Conservation (phyloP, 2,113 vertebrate species). For the Equus przewalskii region DNA sequence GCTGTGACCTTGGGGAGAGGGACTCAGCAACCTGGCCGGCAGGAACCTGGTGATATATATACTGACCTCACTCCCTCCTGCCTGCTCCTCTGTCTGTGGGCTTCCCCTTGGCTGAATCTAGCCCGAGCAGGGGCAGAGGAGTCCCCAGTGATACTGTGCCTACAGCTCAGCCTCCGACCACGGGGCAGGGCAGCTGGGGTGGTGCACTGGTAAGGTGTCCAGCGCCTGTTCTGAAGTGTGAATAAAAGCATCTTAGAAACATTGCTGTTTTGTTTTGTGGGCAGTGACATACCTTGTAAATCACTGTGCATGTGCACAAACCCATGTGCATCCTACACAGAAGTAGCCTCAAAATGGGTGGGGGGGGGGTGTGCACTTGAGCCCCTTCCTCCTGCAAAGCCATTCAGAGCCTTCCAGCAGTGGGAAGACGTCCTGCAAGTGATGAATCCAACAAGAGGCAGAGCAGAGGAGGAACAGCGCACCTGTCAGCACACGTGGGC, state of each 20-base stretch:
- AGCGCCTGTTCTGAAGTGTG: background rate
- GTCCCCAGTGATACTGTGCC: background rate
- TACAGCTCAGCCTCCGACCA: background rate
- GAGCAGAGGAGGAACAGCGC: background rate
- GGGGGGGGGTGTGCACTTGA: background rate
- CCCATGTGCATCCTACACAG: too few relatives aligned
- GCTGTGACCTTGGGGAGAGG: constrained; percentile 32
- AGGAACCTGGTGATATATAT: background rate
- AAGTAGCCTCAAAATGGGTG: background rate
- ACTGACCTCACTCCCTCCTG: background rate
- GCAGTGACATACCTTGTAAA: background rate
- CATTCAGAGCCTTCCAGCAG: background rate
- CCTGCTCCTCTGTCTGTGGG: background rate
- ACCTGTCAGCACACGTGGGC: fast-evolving
- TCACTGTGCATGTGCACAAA: too few relatives aligned
- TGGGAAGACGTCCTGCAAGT: background rate
- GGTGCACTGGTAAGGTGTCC: too few relatives aligned
- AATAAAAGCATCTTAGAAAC: background rate
- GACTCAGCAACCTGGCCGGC: background rate
- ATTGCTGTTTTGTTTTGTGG: background rate
- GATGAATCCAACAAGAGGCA: background rate
- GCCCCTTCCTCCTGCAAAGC: background rate
- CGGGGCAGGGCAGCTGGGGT: background rate
- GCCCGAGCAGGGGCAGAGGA: background rate
- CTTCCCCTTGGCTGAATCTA: background rate